A percentile compares a stretch with the other conserved stretches of the same genome.
phyloP scores from a whole-genome alignment of 2,797 vertebrate species.

The Macrochelys suwanniensis region DNA sequence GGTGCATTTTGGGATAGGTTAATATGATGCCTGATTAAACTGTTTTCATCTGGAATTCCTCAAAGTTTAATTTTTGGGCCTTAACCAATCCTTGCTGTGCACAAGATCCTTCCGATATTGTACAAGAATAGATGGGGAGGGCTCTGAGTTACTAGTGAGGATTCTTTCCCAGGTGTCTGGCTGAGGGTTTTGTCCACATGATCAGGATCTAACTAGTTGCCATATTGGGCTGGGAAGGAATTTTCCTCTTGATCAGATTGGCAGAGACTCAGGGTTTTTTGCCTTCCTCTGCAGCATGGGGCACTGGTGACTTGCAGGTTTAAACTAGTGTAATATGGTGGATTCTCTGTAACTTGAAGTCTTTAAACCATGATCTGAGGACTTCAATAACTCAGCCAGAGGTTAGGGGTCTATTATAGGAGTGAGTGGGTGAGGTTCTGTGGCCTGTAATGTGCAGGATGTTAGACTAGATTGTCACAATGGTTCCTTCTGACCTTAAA shows the following conservation, averaged over 20 bases:
- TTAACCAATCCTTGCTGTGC: background rate
- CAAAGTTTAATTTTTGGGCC: background rate
- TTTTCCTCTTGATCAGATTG: background rate
- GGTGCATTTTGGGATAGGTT: background rate
- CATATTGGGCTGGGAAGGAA: background rate
- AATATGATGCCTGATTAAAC: background rate
- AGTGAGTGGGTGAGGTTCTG: background rate
- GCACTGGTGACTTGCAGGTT: background rate
- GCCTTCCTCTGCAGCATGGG: background rate
- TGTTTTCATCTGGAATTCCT: background rate
- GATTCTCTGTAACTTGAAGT: background rate
- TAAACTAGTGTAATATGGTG: background rate
- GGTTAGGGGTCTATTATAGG: background rate
- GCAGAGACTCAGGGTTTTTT: background rate
- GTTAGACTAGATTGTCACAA: background rate
- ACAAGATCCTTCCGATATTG: background rate
- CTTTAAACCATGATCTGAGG: too few relatives aligned
- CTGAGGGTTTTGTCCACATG: background rate
- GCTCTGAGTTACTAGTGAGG: background rate
- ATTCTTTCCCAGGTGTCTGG: background rate
- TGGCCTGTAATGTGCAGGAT: background rate
- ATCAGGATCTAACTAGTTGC: background rate
- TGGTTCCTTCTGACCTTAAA: background rate
- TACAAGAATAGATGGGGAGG: background rate
- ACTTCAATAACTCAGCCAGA: background rate